These are phyloP conservation scores for Pleuronectes platessa DNA, from an alignment of 2,113 vertebrate genomes.

Conservation along the genomic window DNA sequence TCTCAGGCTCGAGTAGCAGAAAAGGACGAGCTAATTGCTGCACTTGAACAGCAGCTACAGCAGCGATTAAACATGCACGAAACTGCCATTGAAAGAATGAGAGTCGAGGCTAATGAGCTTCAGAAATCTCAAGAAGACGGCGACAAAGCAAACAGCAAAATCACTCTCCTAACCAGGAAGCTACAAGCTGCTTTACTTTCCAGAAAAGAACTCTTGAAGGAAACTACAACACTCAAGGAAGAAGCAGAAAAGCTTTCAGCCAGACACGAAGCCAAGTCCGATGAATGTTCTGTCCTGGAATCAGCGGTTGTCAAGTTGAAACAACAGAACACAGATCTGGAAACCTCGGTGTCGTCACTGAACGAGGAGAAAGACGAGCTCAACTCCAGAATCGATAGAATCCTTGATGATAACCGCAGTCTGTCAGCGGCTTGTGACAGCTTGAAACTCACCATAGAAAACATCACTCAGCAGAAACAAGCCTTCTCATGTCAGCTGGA, in stretches of 20 bases:
- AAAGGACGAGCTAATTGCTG: conserved; percentile 70
- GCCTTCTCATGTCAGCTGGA: conserved; percentile 90
- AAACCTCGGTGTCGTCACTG: conserved; percentile 17
- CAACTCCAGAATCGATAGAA: conserved; percentile 71
- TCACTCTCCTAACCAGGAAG: conserved; percentile 83
- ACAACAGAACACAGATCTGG: conserved; percentile 69
- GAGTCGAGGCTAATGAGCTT: conserved; percentile 49
- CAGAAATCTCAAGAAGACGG: conserved; percentile 68
- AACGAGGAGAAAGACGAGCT: conserved; percentile 74
- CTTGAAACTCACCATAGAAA: conserved; percentile 89
- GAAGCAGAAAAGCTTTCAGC: conserved; percentile 69
- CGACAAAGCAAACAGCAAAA: conserved; percentile 53
- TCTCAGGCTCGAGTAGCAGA: conserved; percentile 56
- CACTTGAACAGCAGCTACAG: conserved; percentile 74
- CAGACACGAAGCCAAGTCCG: conserved; percentile 73
- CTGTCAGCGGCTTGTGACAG: conserved; percentile 88
- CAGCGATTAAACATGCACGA: conserved; percentile 67
- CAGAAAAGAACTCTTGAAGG: conserved; percentile 86
- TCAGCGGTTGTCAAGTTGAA: conserved; percentile 68
- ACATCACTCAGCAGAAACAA: conserved; percentile 89
- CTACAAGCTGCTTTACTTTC: conserved; percentile 89
- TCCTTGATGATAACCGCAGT: conserved; percentile 85
- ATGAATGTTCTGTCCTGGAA: conserved; percentile 64
- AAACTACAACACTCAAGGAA: conserved; percentile 83
- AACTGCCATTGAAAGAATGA: conserved; percentile 58